Evolutionary conservation across 2,888 invertebrate genomes (phyloP).

Genomic region (Caenorhabditis uteleia): DNA sequence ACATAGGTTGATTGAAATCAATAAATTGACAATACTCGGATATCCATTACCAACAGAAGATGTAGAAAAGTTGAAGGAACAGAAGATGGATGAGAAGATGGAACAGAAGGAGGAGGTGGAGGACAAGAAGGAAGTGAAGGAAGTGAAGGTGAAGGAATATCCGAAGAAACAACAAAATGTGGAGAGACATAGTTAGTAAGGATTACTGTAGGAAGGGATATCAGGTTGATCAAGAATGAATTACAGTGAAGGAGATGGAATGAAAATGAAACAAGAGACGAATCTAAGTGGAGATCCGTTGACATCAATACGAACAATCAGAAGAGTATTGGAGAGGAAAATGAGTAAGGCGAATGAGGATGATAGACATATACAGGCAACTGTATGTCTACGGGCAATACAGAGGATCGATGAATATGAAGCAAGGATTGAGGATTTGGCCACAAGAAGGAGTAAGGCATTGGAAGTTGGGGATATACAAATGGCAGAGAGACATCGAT

Average conservation of each 20-base stretch:
- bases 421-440: conserved; percentile 47
- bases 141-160: neutral
- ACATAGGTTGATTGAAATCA: conserved; percentile 35
- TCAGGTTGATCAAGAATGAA: too few relatives aligned
- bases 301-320: conserved; percentile 53
- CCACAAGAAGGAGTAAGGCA: conserved; percentile 47
- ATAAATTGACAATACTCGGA: conserved; percentile 40
- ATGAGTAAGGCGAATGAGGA: conserved; percentile 41
- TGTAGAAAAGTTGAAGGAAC: conserved; percentile 2
- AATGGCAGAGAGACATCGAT: conserved; percentile 52
- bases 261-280: conserved; percentile 35
- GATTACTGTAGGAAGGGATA: neutral
- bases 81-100: too few relatives aligned
- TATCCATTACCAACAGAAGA: conserved; percentile 32
- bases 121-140: conserved; percentile 1
- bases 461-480: conserved; percentile 35
- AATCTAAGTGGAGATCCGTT: conserved; percentile 53
- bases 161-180: conserved; percentile 15
- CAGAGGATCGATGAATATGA: conserved; percentile 61
- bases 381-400: conserved; percentile 54
- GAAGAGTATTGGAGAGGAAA: conserved; percentile 50
- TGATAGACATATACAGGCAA: conserved; percentile 53
- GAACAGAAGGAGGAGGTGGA: conserved; percentile 5
- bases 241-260: conserved; percentile 57
- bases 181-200: conserved; percentile 41